These are phyloP conservation scores for Anoplopoma fimbria DNA, from an alignment of 2,113 vertebrate genomes.

Conservation along the genomic window DNA sequence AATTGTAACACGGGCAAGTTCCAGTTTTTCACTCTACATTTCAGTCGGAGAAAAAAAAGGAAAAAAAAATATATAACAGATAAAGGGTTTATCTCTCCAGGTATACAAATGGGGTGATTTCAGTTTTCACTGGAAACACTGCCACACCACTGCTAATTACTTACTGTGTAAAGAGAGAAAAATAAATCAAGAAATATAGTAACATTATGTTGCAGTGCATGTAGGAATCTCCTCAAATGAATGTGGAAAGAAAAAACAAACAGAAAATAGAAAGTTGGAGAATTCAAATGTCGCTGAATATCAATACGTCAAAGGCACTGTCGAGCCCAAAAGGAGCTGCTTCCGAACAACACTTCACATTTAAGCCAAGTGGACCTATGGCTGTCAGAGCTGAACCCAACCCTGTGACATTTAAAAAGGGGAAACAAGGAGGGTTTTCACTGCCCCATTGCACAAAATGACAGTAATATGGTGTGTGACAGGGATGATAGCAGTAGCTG, in stretches of 20 bases:
- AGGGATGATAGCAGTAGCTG: not conserved
- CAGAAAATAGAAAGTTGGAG: constrained; percentile 4
- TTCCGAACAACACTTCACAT: constrained; percentile 53
- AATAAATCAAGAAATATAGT: constrained; percentile 2
- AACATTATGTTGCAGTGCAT: not conserved
- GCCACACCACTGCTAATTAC: constrained; percentile 8
- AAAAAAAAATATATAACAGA: no score
- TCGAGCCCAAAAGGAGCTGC: constrained; percentile 16
- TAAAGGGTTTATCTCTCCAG: not conserved
- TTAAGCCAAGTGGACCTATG: constrained; percentile 46
- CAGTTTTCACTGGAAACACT: constrained; percentile 12
- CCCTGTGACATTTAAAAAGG: constrained; percentile 65
- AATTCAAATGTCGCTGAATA: constrained; percentile 73
- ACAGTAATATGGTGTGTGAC: constrained; percentile 34
- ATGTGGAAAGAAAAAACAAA: not conserved
- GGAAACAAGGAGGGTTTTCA: constrained; percentile 35
- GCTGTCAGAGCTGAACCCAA: constrained; percentile 46
- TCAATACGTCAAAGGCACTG: constrained; percentile 41
- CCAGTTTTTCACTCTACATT: constrained; percentile 39
- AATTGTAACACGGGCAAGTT: constrained; percentile 59
- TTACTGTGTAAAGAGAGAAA: not conserved
- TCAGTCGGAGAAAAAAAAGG: constrained; percentile 53
- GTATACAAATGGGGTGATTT: constrained; percentile 17
- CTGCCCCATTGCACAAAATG: constrained; percentile 28
- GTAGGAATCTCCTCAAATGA: constrained; percentile 12